Percentiles rank a stretch among this genome's conserved stretches.
Evolutionary conservation across 2,113 vertebrate species (phyloP).

Genomic region (Percina caprodes): DNA sequence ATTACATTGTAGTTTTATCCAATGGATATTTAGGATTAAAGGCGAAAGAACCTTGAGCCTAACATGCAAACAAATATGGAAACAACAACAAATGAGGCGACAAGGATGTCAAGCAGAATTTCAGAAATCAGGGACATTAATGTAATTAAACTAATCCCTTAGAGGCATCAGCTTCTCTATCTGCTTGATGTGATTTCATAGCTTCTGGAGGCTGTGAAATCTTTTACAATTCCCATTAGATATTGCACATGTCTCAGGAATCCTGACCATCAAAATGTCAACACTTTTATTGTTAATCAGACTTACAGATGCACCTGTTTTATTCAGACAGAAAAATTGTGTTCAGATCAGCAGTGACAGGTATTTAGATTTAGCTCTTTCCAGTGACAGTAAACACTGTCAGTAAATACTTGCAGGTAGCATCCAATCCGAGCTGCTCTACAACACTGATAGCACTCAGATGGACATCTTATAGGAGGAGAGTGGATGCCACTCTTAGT

Average conservation of each 20-base stretch:
- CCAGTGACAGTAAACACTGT: slow-evolving; percentile 65
- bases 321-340: background rate
- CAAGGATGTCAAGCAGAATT: slow-evolving; percentile 67
- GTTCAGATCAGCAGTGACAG: slow-evolving; percentile 43
- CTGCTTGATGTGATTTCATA: slow-evolving; percentile 61
- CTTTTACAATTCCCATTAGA: slow-evolving; percentile 36
- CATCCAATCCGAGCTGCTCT: slow-evolving; percentile 63
- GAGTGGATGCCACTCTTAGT: slow-evolving; percentile 62
- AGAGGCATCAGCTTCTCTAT: slow-evolving; percentile 61
- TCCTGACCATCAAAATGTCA: slow-evolving; percentile 31
- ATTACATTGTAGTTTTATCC: slow-evolving; percentile 58
- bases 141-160: slow-evolving; percentile 74
- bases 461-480: slow-evolving; percentile 60
- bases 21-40: slow-evolving; percentile 62
- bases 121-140: slow-evolving; percentile 68
- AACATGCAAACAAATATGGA: slow-evolving; percentile 60
- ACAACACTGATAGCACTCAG: slow-evolving; percentile 46
- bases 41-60: slow-evolving; percentile 46
- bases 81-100: slow-evolving; percentile 68
- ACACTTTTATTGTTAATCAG: slow-evolving; percentile 17
- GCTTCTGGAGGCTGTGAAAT: slow-evolving; percentile 62
- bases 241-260: slow-evolving; percentile 27
- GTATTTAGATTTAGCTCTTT: slow-evolving; percentile 46
- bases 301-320: slow-evolving; percentile 35
- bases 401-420: slow-evolving; percentile 40